Base-by-base conservation (phyloP, 1,140 invertebrate species). In the Drosophila navojoa region DNA sequence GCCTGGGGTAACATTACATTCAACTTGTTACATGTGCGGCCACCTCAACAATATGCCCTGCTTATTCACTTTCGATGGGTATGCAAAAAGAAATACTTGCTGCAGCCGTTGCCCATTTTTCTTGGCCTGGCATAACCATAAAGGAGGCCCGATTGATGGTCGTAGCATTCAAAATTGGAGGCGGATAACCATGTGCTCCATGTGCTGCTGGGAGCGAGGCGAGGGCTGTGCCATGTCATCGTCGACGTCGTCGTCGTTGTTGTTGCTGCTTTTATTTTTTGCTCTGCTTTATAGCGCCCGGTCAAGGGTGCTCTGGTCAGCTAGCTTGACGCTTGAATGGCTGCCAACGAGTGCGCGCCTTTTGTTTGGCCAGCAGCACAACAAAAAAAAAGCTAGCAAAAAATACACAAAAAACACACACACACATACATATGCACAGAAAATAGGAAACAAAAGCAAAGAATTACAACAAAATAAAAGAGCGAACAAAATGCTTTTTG, bases 271-370 rank as follows among this genome's bases (percentile, higher is more conserved):
- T 4, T 35, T 25, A 29, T 38, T 40, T 50, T 22, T 49, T 40
- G 15, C 29, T 38, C 35, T 55, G 57, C 71, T 87, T 87, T 89
- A 89, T 87, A 74, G 84, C 35, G 35, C 77, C 86, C 82, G 82
- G 82, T 87, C 82, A 87, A 87, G 82, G 82, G 82, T 87, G 82
- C 82, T 16, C 42, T 82, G 82, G 82, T 79, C 79, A 82, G 79
- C 79, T 71, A 79, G 78, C 76, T 87, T 89, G 82, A 82, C 82
- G 82, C 82, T 87, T 87, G 79, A 87, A 89, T 87, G 84, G 82
- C 79, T 89, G 84, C 84, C 79, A 82, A 89, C 82, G 82, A 73
- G 76, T 63, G 76, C 62, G 79, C 64, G 71, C 79, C 84, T 89
- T 89, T 89, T 87, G 82, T 87, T 89, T 79, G 82, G 58, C 49